Base-by-base conservation (phyloP, 2,797 vertebrate genomes). In the Erethizon dorsatum region DNA sequence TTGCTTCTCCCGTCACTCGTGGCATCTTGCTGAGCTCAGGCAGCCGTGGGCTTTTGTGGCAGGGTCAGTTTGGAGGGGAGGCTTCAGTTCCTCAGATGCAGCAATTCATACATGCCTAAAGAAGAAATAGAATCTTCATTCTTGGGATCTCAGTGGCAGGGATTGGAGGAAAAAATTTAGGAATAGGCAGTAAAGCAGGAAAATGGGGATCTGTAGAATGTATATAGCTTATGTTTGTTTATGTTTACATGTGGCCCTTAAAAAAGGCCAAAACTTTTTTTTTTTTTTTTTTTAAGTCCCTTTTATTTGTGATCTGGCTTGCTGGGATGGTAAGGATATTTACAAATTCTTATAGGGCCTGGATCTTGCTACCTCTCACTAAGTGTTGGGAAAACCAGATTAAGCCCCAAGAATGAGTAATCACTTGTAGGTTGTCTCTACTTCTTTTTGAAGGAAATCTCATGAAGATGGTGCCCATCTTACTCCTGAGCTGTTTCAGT, bases 381-480 rank as follows among this genome's bases (percentile, higher is more conserved):
- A 18, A 82, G 14, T 54, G 95, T 88, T 96, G 33, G 67, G 20
- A 85, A 93, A 28, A 52, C 37, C 20, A 20, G 13, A 18, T 83
- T 52, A 71, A 90, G 57, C 50, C 78, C 83, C 18, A 61, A 73
- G 45, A 56, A 37, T 88, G 69, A 85, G 45, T 80, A 83, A 65
- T 45, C 26, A 78, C 73, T 61, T 90, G 41, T 45, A 28, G 57
- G 59, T 73, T 92, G 52, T 71, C 18, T 92, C 6, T 14, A 12
- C 84, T 83, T 83, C 47, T 61, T 92, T 92, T 37, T 87, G 85
- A 93, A 67, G 83, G 79, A 83, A 80, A 96, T 24, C 69, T 83
- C 15, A 56, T 26, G 17, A 56, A 50, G 41, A 50, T 86, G 31
- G 6, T 18, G 14, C 33, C 54, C 41, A 2, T 65, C 45, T 90